Evolutionary conservation across 2,888 invertebrate genomes (phyloP).

Genomic region (Catocala sponsa): DNA sequence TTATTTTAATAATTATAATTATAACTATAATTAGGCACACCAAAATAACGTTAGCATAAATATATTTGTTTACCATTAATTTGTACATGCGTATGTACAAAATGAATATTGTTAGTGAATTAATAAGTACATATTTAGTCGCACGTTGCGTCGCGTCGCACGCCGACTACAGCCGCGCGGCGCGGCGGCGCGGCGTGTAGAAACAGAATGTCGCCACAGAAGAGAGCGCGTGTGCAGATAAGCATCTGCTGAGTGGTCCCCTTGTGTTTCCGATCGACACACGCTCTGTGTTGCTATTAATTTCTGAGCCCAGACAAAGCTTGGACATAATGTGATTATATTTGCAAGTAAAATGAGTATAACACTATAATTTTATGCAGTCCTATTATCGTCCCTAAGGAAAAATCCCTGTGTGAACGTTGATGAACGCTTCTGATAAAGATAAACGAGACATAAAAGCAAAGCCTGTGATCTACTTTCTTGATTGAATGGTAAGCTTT

Average conservation of each 20-base stretch:
- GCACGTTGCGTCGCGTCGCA: too few species aligned
- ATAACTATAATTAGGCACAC: too few species aligned
- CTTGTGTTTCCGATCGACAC: conserved; percentile 80
- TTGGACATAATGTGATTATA: conserved; percentile 85
- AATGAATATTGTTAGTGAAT: too few species aligned
- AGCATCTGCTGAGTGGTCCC: conserved; percentile 87
- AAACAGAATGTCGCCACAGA: conserved; percentile 61
- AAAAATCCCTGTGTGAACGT: conserved; percentile 61
- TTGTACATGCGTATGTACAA: too few species aligned
- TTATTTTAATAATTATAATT: too few species aligned
- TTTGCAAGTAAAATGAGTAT: conserved; percentile 83
- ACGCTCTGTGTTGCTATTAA: conserved; percentile 83
- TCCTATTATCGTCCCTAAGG: conserved; percentile 61
- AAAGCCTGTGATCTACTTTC: conserved; percentile 19
- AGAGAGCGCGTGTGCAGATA: conserved; percentile 78
- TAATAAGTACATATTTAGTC: too few species aligned
- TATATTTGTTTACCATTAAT: too few species aligned
- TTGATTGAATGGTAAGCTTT: conserved; percentile 37
- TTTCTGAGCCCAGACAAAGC: conserved; percentile 83
- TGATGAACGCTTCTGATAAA: conserved; percentile 56
- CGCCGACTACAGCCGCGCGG: conserved; percentile 14
- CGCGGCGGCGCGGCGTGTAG: conserved; percentile 55
- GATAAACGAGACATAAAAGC: conserved; percentile 42
- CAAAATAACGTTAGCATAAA: too few species aligned
- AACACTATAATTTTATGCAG: conserved; percentile 69